A percentile compares a stretch with the other conserved stretches of the same genome.
Evolutionary conservation across 2,797 vertebrate genomes (phyloP).

Genomic region (Danio choprae): DNA sequence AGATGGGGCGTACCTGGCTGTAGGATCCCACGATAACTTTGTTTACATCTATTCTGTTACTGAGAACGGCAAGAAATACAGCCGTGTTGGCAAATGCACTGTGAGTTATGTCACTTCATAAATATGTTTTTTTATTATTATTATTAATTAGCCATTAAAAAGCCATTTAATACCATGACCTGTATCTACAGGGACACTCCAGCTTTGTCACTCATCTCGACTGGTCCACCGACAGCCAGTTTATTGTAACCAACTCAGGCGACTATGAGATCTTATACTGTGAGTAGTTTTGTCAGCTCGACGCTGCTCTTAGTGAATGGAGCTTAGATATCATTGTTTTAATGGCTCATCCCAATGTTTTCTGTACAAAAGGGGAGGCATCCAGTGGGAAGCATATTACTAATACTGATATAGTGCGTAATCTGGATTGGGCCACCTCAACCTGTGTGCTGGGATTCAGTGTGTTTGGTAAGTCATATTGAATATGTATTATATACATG

Average conservation of each 20-base stretch:
- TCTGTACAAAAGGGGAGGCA: slow-evolving; percentile 80
- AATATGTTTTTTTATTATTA: not conserved
- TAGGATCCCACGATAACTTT: slow-evolving; percentile 92
- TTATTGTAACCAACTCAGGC: slow-evolving; percentile 91
- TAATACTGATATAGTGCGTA: slow-evolving; percentile 81
- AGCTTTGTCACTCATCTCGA: slow-evolving; percentile 92
- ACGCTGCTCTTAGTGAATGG: not conserved
- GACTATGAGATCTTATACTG: slow-evolving; percentile 95
- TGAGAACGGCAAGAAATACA: slow-evolving; percentile 88
- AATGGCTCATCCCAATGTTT: not conserved
- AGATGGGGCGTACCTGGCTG: slow-evolving; percentile 91
- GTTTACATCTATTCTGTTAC: slow-evolving; percentile 91
- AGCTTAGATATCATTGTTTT: slow-evolving; percentile 2
- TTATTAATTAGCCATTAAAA: not conserved
- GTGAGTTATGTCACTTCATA: slow-evolving; percentile 72
- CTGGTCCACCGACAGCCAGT: slow-evolving; percentile 87
- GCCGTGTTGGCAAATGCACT: slow-evolving; percentile 87
- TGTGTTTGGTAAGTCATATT: slow-evolving; percentile 81
- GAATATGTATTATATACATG: too few species aligned
- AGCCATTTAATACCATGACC: slow-evolving; percentile 1
- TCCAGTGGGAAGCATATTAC: slow-evolving; percentile 88
- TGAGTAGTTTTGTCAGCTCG: slow-evolving; percentile 66
- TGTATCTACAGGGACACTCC: slow-evolving; percentile 84
- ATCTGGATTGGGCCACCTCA: slow-evolving; percentile 83
- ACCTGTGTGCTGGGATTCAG: slow-evolving; percentile 87